phyloP scores from a whole-genome alignment of 2,888 invertebrate species.

The Phyllotreta cruciferae region DNA sequence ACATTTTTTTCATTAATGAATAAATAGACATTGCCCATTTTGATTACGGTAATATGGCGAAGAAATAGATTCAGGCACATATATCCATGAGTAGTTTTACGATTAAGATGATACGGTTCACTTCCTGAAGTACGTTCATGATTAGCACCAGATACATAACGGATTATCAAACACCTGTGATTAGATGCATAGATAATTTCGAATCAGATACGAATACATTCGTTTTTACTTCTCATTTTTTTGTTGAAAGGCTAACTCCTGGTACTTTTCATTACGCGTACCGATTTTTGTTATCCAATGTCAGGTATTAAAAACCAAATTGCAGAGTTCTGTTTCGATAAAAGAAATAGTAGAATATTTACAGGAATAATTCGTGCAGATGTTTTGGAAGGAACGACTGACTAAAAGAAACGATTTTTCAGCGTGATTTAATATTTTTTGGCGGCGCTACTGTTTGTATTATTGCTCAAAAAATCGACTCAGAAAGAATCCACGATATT shows the following conservation, averaged over 20 bases:
- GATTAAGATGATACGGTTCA: constrained; percentile 33
- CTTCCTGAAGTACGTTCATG: constrained; percentile 43
- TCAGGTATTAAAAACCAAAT: too few species aligned
- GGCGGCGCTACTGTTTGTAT: too few species aligned
- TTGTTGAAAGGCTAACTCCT: neutral
- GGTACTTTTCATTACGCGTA: neutral
- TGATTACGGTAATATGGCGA: constrained; percentile 5
- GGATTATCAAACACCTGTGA: constrained; percentile 43
- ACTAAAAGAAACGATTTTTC: too few species aligned
- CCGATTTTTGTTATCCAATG: constrained; percentile 1
- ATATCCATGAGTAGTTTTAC: constrained; percentile 12
- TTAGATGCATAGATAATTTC: constrained; percentile 39
- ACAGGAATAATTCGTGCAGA: too few species aligned
- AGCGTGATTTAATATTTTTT: too few species aligned
- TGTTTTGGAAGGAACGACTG: too few species aligned
- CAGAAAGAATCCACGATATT: constrained; percentile 2
- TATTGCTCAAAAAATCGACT: too few species aligned
- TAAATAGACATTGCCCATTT: neutral
- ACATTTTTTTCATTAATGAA: neutral
- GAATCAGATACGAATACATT: constrained; percentile 25
- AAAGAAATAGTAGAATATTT: too few species aligned
- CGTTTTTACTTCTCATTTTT: constrained; percentile 3
- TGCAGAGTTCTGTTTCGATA: too few species aligned
- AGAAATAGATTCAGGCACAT: neutral
- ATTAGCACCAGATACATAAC: constrained; percentile 43